Evolutionary conservation across 2,797 vertebrate species (phyloP).

Genomic region (Tolypeutes matacus): DNA sequence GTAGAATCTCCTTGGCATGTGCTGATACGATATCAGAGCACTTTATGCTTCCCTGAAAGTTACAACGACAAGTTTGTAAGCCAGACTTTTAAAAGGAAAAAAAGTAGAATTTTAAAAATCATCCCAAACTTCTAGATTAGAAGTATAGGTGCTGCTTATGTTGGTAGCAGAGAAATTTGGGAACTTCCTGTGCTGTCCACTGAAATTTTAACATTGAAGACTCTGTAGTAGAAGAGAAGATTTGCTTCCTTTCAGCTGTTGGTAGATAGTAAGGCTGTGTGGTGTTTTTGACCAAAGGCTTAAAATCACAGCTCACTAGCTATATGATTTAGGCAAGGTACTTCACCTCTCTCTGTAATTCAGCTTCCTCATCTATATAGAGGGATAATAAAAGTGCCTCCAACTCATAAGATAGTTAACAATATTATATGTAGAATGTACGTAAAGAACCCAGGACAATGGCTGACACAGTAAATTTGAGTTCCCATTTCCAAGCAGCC

Average conservation of each 20-base stretch:
- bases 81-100: conserved; percentile 19
- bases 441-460: not conserved
- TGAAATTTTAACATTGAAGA: conserved; percentile 29
- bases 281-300: not conserved
- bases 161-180: not conserved
- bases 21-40: not conserved
- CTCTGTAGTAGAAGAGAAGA: not conserved
- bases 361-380: not conserved
- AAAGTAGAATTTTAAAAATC: not conserved
- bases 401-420: not conserved
- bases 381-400: not conserved
- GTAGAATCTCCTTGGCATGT: not conserved
- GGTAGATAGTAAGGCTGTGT: not conserved
- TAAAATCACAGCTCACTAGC: not conserved
- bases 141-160: not conserved
- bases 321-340: too few relatives aligned
- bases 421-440: not conserved
- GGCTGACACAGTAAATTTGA: not conserved
- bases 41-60: not conserved
- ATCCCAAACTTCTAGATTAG: not conserved
- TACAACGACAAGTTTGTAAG: not conserved
- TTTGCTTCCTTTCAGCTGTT: not conserved
- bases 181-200: not conserved
- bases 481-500: not conserved
- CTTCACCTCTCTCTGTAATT: too few relatives aligned